These are phyloP conservation scores for Achatina immaculata DNA, from an alignment of 1,140 invertebrate species.

Conservation along the genomic window DNA sequence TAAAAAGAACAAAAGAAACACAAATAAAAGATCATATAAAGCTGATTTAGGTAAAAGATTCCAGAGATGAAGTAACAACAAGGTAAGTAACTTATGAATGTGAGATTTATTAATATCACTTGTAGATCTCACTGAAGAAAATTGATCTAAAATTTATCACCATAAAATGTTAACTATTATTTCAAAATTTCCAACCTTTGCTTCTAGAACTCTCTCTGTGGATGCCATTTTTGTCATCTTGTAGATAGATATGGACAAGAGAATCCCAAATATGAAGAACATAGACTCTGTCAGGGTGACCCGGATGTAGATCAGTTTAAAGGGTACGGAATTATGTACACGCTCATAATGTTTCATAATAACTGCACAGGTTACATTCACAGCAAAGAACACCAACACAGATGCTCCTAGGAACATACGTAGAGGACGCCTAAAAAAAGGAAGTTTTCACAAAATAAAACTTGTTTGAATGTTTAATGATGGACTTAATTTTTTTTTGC, in stretches of 20 bases:
- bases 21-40: too few relatives aligned
- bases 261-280: conserved; percentile 64
- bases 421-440: conserved; percentile 52
- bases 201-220: conserved; percentile 66
- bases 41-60: too few relatives aligned
- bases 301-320: conserved; percentile 56
- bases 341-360: conserved; percentile 49
- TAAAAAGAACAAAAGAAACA: too few relatives aligned
- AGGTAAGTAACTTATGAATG: too few relatives aligned
- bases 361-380: conserved; percentile 65
- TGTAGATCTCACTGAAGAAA: too few relatives aligned
- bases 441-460: too few relatives aligned
- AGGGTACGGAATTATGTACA: conserved; percentile 43
- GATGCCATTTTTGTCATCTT: conserved; percentile 66
- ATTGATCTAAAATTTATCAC: too few relatives aligned
- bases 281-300: conserved; percentile 68
- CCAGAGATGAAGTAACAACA: too few relatives aligned
- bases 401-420: conserved; percentile 53
- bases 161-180: too few relatives aligned
- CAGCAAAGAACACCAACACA: conserved; percentile 62
- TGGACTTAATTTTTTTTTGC: too few relatives aligned
- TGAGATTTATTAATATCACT: too few relatives aligned
- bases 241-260: conserved; percentile 66
- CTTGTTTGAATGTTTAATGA: too few relatives aligned
- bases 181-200: conserved; percentile 60